These are phyloP conservation scores for Achatina immaculata DNA, from an alignment of 1,140 invertebrate genomes.

Conservation along the genomic window DNA sequence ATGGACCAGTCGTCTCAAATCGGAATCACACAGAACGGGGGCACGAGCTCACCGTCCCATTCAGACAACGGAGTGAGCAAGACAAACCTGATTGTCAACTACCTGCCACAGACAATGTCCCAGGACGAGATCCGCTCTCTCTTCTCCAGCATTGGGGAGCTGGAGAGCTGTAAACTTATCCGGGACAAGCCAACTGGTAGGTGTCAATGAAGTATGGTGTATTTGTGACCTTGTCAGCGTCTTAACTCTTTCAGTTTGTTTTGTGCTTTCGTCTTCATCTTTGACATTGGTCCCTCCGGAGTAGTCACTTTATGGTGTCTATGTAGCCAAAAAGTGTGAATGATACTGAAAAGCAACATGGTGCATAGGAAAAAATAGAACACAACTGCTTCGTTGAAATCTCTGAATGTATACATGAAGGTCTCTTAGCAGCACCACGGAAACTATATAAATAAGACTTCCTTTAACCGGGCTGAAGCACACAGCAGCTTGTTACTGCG, in stretches of 20 bases:
- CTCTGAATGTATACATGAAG: too few relatives aligned
- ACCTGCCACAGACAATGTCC: slow-evolving; percentile 99
- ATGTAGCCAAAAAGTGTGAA: too few relatives aligned
- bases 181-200: slow-evolving; percentile 97
- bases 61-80: slow-evolving; percentile 86
- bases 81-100: slow-evolving; percentile 99
- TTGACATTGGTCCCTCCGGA: too few relatives aligned
- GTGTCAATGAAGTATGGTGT: slow-evolving; percentile 32
- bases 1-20: slow-evolving; percentile 49
- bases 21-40: slow-evolving; percentile 55
- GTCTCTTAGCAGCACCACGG: too few relatives aligned
- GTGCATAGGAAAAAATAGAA: too few relatives aligned
- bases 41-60: slow-evolving; percentile 59
- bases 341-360: too few relatives aligned
- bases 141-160: slow-evolving; percentile 97
- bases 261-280: not conserved
- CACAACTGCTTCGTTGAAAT: too few relatives aligned
- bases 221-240: too few relatives aligned
- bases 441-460: too few relatives aligned
- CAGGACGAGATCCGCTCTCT: slow-evolving; percentile 98
- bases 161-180: slow-evolving; percentile 99
- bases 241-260: not conserved
- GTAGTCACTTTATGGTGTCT: too few relatives aligned
- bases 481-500: too few relatives aligned
- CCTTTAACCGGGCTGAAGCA: too few relatives aligned